These are phyloP conservation scores for Mustela nigripes DNA, from an alignment of 2,113 vertebrate genomes.

Conservation along the genomic window DNA sequence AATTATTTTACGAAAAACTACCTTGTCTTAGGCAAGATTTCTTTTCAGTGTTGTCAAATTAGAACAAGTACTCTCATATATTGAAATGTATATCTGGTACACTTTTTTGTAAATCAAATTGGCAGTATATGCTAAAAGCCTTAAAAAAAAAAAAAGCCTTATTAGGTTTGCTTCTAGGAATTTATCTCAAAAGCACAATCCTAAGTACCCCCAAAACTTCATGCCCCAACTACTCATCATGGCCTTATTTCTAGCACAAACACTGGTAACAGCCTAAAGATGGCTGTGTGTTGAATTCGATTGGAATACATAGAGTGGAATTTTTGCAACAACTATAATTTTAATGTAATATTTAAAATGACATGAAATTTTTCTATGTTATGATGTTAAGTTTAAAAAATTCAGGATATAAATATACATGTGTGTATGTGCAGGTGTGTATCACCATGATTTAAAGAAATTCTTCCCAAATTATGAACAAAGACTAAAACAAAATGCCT, in stretches of 20 bases:
- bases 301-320: neutral
- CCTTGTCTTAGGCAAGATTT: conserved; percentile 16
- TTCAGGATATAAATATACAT: neutral
- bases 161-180: neutral
- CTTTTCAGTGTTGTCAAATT: conserved; percentile 54
- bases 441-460: neutral
- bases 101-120: conserved; percentile 38
- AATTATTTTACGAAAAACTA: conserved; percentile 9
- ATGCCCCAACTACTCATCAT: neutral
- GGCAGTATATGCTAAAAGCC: neutral
- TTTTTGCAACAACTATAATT: neutral
- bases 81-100: conserved; percentile 38
- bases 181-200: neutral
- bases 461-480: neutral
- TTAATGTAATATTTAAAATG: conserved; percentile 48
- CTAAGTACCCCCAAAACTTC: neutral
- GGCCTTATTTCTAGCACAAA: conserved; percentile 15
- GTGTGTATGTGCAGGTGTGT: neutral
- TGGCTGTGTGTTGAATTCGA: neutral
- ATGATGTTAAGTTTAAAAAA: neutral
- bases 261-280: neutral
- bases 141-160: conserved; percentile 10
- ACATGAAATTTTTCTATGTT: neutral
- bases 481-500: conserved; percentile 22
- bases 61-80: neutral